Conservation (phyloP, 2,797 vertebrate species). For the Sebastes elongatus region DNA sequence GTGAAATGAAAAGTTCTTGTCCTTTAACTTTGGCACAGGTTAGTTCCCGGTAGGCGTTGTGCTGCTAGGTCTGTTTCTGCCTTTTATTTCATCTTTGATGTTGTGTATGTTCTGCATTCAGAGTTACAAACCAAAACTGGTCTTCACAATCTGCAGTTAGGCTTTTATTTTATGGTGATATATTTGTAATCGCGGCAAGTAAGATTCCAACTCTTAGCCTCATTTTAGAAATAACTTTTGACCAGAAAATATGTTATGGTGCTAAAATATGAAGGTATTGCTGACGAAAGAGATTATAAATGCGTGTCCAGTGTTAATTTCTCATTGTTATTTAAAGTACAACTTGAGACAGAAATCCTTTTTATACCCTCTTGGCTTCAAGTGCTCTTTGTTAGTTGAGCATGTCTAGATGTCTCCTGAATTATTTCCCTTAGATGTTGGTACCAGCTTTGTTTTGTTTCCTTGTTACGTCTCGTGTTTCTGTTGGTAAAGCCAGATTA, state of each 20-base stretch:
- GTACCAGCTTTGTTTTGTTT: not conserved
- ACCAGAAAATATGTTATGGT: not conserved
- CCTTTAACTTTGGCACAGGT: slow-evolving; percentile 36
- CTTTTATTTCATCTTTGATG: not conserved
- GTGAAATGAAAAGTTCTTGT: not conserved
- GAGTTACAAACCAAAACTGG: not conserved
- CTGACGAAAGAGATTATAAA: not conserved
- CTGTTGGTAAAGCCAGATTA: not conserved
- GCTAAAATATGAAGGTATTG: not conserved
- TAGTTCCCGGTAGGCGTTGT: slow-evolving; percentile 17
- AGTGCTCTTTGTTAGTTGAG: not conserved
- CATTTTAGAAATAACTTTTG: not conserved
- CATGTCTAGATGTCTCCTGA: not conserved
- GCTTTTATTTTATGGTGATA: not conserved
- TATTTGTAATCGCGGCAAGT: not conserved
- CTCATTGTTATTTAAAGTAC: not conserved
- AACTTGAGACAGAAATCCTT: not conserved
- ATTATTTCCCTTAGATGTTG: not conserved
- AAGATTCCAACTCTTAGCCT: not conserved
- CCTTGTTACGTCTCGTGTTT: not conserved
- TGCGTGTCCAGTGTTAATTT: not conserved
- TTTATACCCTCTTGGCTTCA: not conserved
- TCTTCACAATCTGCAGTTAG: not conserved
- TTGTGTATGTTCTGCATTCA: not conserved
- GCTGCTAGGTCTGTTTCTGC: not conserved